Base-by-base conservation (phyloP, 2,888 invertebrate genomes). In the Lepetodrilus schrolli region DNA sequence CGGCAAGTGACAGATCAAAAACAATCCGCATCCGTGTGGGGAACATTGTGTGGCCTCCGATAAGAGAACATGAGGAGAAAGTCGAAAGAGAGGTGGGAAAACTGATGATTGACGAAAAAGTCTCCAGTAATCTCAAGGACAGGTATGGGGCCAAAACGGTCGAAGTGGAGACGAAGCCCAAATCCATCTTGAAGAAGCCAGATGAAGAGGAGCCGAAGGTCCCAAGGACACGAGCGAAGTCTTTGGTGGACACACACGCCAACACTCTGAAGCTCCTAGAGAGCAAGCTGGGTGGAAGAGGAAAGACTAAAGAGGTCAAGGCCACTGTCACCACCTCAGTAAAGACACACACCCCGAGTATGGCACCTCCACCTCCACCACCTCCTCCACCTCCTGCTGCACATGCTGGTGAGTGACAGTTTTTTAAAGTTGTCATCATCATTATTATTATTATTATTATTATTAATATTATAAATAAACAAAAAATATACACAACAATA, bases 21-120 rank as follows among this genome's bases (percentile, higher is more conserved):
- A 92, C 97, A 30, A 97, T 97, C 0, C 96, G 97, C 88, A 97
- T 98, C 0, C 92, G 97, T 36, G 97, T 98, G 72, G 98, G 88
- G 4, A 83, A 84, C 50, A 87, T 89, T 5, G 83, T 92, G 77
- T 98, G 98, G 98, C 98, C 98, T 5, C 97, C 97, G 10, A 94
- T 94, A 5, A 94, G 95, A 73, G 91, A 91, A n/a, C 89, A 90
- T 38, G 94, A 94, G 0, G 93, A 94, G 4, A 96, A 83, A 73
- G 30, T 75, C 30, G 66, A 78, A n/a, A 70, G 80, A 34, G 81
- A 86, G 50, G 88, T 89, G 4, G 88, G 89, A 5, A 82, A 84
- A 51, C 76, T 90, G 50, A 83, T 85, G 68, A 90, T 90, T 74
- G 85, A 88, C 74, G 89, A 90, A 74, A 81, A 85, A 49, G 83